Conservation (phyloP, 2,797 vertebrate genomes). For the Myotis myotis region DNA sequence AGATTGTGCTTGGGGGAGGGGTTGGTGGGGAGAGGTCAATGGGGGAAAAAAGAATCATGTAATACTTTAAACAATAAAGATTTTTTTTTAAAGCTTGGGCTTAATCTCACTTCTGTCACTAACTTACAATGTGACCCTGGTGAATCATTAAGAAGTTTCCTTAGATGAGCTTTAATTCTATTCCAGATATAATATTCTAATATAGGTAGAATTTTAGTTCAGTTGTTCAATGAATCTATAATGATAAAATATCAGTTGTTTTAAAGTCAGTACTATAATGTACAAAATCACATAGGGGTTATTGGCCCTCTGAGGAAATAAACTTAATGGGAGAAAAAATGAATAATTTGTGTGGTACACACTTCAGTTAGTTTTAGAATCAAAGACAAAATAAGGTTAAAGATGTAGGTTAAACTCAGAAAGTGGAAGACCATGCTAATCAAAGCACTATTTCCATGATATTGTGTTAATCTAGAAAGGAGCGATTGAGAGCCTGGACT, state of each 20-base stretch:
- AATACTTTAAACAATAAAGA: too few relatives aligned
- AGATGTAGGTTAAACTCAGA: background rate
- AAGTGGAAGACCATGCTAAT: background rate
- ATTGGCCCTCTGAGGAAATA: background rate
- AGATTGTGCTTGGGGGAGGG: too few relatives aligned
- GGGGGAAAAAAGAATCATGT: too few relatives aligned
- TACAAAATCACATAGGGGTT: background rate
- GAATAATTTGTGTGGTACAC: background rate
- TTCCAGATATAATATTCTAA: background rate
- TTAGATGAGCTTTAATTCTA: background rate
- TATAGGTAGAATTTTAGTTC: background rate
- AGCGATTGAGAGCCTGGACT: background rate
- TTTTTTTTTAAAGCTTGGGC: background rate
- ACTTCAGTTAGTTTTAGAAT: background rate
- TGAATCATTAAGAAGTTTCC: background rate
- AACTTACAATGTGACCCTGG: background rate
- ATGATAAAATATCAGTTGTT: background rate
- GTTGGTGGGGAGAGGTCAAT: too few relatives aligned
- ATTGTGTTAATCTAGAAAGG: background rate
- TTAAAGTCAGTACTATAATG: background rate
- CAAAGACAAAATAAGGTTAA: background rate
- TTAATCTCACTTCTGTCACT: background rate
- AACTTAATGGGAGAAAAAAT: background rate
- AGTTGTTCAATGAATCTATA: background rate
- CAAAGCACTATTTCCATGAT: background rate